These are phyloP conservation scores for Musca vetustissima DNA, from an alignment of 1,140 invertebrate genomes.

Conservation along the genomic window DNA sequence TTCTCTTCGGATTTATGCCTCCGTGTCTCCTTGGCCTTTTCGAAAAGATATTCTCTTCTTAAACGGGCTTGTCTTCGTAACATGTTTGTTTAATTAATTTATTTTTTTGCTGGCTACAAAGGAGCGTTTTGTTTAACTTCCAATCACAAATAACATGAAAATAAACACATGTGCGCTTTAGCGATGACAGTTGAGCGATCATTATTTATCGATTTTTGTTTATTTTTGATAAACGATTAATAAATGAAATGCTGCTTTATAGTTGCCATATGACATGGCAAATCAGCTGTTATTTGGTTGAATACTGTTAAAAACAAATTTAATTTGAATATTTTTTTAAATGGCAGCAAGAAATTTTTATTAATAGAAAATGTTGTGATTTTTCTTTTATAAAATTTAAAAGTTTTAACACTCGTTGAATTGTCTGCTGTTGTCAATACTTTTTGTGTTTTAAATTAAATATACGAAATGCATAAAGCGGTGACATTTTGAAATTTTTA, in stretches of 20 bases:
- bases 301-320: too few species aligned
- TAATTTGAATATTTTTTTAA: too few species aligned
- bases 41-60: constrained; percentile 24
- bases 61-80: constrained; percentile 19
- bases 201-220: neutral
- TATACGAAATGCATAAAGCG: too few species aligned
- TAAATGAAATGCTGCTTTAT: neutral
- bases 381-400: too few species aligned
- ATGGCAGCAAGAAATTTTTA: too few species aligned
- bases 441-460: too few species aligned
- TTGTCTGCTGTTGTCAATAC: too few species aligned
- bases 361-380: too few species aligned
- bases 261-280: neutral
- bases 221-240: neutral
- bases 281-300: too few species aligned
- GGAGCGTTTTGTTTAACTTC: neutral
- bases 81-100: constrained; percentile 25
- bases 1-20: neutral
- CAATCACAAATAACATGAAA: neutral
- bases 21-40: neutral
- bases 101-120: neutral
- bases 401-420: too few species aligned
- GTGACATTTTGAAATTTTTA: too few species aligned
- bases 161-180: neutral
- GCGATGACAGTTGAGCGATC: neutral